Evolutionary conservation across 2,797 vertebrate species (phyloP).

Genomic region (Holocentrus rufus): DNA sequence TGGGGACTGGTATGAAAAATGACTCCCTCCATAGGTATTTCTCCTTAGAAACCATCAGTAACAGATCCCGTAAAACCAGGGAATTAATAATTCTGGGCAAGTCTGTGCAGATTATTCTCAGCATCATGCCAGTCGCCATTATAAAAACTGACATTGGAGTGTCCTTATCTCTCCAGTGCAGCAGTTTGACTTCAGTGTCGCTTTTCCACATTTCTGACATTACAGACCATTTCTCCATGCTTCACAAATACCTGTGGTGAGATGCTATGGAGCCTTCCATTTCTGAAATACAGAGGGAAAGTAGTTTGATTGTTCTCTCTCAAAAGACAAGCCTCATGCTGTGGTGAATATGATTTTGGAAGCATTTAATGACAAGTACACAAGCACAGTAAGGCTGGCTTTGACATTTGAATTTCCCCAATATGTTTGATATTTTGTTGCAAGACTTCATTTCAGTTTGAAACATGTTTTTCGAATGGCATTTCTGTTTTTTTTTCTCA

Average conservation of each 20-base stretch:
- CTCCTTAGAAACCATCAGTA: background rate
- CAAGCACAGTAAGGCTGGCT: slow-evolving; percentile 5
- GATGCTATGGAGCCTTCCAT: slow-evolving; percentile 10
- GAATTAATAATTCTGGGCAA: background rate
- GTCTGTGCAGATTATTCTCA: slow-evolving; percentile 2
- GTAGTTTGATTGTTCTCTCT: slow-evolving; percentile 4
- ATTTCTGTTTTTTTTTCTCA: background rate
- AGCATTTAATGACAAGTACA: slow-evolving; percentile 13
- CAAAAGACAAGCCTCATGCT: background rate
- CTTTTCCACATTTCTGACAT: slow-evolving; percentile 24
- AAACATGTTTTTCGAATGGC: background rate
- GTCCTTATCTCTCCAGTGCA: slow-evolving; percentile 49
- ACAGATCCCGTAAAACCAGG: background rate
- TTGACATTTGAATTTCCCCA: slow-evolving; percentile 30
- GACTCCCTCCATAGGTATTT: background rate
- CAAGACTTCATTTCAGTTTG: background rate
- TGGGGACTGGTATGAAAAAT: background rate
- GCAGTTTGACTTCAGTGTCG: slow-evolving; percentile 28
- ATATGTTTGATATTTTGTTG: slow-evolving; percentile 20
- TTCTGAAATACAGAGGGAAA: background rate
- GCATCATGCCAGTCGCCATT: background rate
- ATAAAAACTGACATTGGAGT: slow-evolving; percentile 24
- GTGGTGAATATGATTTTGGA: slow-evolving; percentile 23
- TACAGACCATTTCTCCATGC: slow-evolving; percentile 1
- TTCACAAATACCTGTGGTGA: slow-evolving; percentile 28